Conservation (phyloP, 2,797 vertebrate species). For the Catamblyrhynchus diadema region DNA sequence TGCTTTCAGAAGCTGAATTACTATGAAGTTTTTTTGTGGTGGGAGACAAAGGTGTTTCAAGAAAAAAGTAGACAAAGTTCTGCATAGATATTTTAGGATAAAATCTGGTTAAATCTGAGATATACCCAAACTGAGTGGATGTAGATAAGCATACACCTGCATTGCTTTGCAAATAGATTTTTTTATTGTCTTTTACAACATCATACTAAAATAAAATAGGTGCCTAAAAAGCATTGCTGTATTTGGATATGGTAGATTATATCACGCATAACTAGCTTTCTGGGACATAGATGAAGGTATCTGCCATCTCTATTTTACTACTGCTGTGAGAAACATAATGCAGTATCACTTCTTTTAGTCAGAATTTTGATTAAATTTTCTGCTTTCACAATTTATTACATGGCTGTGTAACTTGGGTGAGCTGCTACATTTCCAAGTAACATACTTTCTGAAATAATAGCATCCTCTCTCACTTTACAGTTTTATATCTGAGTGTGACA, state of each 20-base stretch:
- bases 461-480: background rate
- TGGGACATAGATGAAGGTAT: background rate
- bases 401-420: background rate
- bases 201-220: background rate
- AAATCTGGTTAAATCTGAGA: background rate
- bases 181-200: background rate
- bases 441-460: background rate
- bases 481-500: background rate
- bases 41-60: background rate
- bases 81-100: background rate
- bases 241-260: background rate
- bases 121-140: fast-evolving
- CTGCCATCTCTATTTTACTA: background rate
- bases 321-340: background rate
- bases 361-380: constrained; percentile 5
- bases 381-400: background rate
- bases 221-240: background rate
- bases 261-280: background rate
- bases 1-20: background rate
- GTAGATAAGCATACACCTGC: too few species aligned
- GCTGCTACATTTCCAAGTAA: background rate
- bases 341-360: background rate
- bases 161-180: background rate
- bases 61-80: background rate
- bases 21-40: background rate